phyloP scores from a whole-genome alignment of 2,888 invertebrate genomes.

The Drosophila yooni region DNA sequence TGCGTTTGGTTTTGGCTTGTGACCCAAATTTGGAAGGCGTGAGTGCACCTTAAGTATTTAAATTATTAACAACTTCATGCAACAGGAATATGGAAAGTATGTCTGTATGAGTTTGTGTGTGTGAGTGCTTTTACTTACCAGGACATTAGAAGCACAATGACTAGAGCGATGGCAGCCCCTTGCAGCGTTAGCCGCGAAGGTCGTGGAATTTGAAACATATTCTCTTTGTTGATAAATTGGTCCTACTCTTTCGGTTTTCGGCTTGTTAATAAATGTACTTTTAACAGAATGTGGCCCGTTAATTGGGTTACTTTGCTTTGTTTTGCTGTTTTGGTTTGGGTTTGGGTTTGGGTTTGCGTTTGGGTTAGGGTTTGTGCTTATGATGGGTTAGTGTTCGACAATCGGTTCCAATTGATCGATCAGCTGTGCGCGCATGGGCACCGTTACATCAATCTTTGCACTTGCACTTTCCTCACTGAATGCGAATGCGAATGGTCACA shows the following conservation, averaged over 20 bases:
- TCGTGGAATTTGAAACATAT: slow-evolving; percentile 71
- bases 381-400: slow-evolving; percentile 21
- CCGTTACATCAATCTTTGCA: slow-evolving; percentile 44
- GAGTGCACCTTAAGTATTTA: slow-evolving; percentile 38
- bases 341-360: slow-evolving; percentile 14
- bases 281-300: not conserved
- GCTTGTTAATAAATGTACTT: slow-evolving; percentile 1
- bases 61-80: slow-evolving; percentile 28
- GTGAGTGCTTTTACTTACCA: slow-evolving; percentile 68
- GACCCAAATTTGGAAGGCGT: slow-evolving; percentile 46
- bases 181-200: slow-evolving; percentile 64
- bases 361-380: slow-evolving; percentile 8
- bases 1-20: slow-evolving; percentile 26
- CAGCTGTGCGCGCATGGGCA: slow-evolving; percentile 53
- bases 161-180: slow-evolving; percentile 56
- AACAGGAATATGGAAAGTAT: not conserved
- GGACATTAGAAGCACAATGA: slow-evolving; percentile 66
- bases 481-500: slow-evolving; percentile 23
- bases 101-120: not conserved
- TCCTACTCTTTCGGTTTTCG: slow-evolving; percentile 13
- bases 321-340: not conserved
- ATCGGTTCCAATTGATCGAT: slow-evolving; percentile 44
- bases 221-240: slow-evolving; percentile 22
- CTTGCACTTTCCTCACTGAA: slow-evolving; percentile 50
- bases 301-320: not conserved